These are phyloP conservation scores for Apolygus lucorum DNA, from an alignment of 1,140 invertebrate species.

Conservation along the genomic window DNA sequence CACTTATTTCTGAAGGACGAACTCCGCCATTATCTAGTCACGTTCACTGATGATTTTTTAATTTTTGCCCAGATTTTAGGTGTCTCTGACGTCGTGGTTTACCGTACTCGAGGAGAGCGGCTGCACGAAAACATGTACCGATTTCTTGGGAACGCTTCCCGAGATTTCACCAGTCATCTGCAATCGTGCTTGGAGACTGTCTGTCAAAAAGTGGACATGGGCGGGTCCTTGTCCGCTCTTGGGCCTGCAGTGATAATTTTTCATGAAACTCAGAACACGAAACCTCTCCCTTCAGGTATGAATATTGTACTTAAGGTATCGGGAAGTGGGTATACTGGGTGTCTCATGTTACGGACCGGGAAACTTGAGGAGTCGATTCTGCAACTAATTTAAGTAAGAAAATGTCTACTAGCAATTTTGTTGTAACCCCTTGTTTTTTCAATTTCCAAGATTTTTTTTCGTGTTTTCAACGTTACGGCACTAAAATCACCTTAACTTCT, in stretches of 20 bases:
- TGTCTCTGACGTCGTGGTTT: conserved; percentile 73
- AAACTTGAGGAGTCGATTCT: too few species aligned
- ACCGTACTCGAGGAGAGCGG: conserved; percentile 66
- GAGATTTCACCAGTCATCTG: conserved; percentile 67
- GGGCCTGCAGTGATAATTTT: conserved; percentile 71
- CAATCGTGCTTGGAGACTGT: conserved; percentile 51
- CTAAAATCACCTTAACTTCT: too few species aligned
- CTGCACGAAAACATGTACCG: conserved; percentile 70
- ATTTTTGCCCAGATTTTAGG: conserved; percentile 41
- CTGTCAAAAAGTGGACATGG: conserved; percentile 44
- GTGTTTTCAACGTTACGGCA: too few species aligned
- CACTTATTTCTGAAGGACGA: too few species aligned
- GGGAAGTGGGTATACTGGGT: conserved; percentile 1
- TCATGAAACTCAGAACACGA: conserved; percentile 72
- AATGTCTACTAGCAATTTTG: too few species aligned
- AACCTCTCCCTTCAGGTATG: conserved; percentile 1
- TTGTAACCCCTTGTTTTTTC: too few species aligned
- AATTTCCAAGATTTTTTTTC: too few species aligned
- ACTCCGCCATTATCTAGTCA: too few species aligned
- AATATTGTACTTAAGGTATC: neutral
- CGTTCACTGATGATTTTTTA: too few species aligned
- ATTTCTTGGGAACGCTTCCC: conserved; percentile 68
- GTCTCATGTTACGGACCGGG: too few species aligned
- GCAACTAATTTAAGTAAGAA: too few species aligned
- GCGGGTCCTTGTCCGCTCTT: conserved; percentile 45